Evolutionary conservation across 2,888 invertebrate species (phyloP), one percentile per base, ranked within the genome.

Genomic region (Pyrgus malvae): DNA sequence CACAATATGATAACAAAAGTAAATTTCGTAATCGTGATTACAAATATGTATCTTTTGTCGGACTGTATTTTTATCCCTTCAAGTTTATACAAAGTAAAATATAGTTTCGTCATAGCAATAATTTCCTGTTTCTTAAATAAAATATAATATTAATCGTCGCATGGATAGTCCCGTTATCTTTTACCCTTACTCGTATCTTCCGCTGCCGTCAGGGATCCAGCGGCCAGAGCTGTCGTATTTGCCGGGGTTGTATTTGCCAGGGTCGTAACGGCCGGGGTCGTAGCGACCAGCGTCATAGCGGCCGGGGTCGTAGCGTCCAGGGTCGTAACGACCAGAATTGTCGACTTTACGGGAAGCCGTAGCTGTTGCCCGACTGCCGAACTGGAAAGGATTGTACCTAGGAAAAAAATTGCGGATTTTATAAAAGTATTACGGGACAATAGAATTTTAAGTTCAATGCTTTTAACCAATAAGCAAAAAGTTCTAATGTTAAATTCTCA

Each of bases 301-400:
- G 35, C 16, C 35, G 9, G 35, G 35, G 3, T 37, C 35, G 17
- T 37, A 37, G 17, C 35, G 35, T 37, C 17, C 17, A 17, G 16
- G 16, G n/a, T 37, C 9, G 35, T 37, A 37, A 17, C 35, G 35
- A 5, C 35, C 35, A 3, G 35, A 37, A 17, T 3, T 37, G n/a
- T 37, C 35, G 4, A 37, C 35, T 37, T 37, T 37, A 2, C n/a
- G 9, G 1, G 17, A 5, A n/a, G 33, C 55, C 63, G 44, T 62
- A 59, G 8, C 63, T 51, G n/a, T 56, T 56, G n/a, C 62, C 54
- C 29, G 12, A 9, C 3, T 16, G n/a, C 27, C 55, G 51, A 64
- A 70, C 48, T 63, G 63, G 66, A 72, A 73, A 19, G 75, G 70
- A 9, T 58, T 63, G 60, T 61, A 69, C 56, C 76, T 71, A 57